Evolutionary conservation across 2,113 vertebrate genomes (phyloP), one percentile per base, ranked within the genome.

Genomic region (Heterotilapia buettikoferi): DNA sequence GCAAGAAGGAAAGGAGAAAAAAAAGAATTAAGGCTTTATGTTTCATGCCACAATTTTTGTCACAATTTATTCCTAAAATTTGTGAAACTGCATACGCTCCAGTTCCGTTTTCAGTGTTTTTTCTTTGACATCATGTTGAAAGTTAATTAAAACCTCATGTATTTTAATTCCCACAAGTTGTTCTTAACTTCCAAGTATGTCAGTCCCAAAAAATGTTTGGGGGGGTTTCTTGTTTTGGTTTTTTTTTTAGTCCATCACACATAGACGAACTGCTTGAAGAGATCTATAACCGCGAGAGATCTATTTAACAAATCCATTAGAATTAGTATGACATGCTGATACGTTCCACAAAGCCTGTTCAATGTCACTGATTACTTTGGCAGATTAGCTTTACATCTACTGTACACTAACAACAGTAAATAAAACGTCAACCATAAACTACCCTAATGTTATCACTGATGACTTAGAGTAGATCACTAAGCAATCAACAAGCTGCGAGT

Each of bases 301-400:
- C 50, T 59, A 9, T 53, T 88, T 24, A 85, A 79, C 84, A 84
- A 87, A 90, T 86, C 73, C 36, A 43, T 86, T 61, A 86, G 61
- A 14, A 78, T 86, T 43, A 80, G 38, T 73, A 40, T 38, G 83
- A 78, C 79, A 73, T 47, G 54, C 52, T 85, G 85, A 90, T 79
- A 56, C 66, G 29, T 83, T 85, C 82, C 68, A 52, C 57, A 50
- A 29, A 83, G 80, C 66, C 83, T 86, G 63, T 24, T 88, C 54
- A 61, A 29, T 76, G 29, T 85, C 38, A 84, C 84, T 82, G 82
- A 88, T 89, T 56, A 81, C 82, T 83, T 16, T 24, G 21, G 31
- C 19, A 81, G 85, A 88, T 89, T 84, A 90, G 43, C 38, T 19
- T 43, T 84, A 85, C 54, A 84, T 66, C 82, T 82, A n/a, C 82